A percentile compares a stretch with the other conserved stretches of the same genome.
Evolutionary conservation across 2,113 vertebrate genomes (phyloP).

Genomic region (Oncorhynchus nerka): DNA sequence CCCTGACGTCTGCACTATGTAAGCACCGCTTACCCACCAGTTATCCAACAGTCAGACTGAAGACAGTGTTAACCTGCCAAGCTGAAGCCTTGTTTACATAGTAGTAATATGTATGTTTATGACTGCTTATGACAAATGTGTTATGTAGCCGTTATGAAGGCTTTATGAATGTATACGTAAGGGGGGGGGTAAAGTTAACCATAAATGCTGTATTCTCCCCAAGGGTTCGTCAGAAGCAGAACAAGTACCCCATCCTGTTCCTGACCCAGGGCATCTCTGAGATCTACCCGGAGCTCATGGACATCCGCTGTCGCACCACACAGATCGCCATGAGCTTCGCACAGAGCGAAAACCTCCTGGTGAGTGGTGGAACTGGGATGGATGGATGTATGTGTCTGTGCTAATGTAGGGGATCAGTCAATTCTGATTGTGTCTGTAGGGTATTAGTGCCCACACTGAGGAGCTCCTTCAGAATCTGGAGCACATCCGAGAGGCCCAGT

Average conservation of each 20-base stretch:
- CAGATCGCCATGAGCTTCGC: conserved; percentile 94
- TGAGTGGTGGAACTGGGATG: conserved; percentile 57
- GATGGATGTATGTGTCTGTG: not conserved
- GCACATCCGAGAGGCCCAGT: conserved; percentile 81
- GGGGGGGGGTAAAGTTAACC: too few relatives aligned
- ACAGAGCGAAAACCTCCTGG: conserved; percentile 94
- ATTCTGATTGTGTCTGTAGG: conserved; percentile 68
- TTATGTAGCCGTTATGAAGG: too few relatives aligned
- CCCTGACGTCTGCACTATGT: conserved; percentile 96
- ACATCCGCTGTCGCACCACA: conserved; percentile 89
- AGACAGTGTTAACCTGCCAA: too few relatives aligned
- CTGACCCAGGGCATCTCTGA: conserved; percentile 91
- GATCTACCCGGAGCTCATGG: conserved; percentile 91
- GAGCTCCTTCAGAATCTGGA: conserved; percentile 85
- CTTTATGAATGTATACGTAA: too few relatives aligned
- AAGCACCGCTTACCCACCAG: conserved; percentile 54
- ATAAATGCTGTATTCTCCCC: not conserved
- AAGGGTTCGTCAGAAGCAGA: conserved; percentile 95
- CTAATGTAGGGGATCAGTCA: not conserved
- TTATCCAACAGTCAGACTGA: too few relatives aligned
- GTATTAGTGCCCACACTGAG: conserved; percentile 91
- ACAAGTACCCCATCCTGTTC: conserved; percentile 96
- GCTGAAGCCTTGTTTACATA: too few relatives aligned
- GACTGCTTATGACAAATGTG: too few relatives aligned
- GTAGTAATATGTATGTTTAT: too few relatives aligned